Conservation (phyloP, 2,888 invertebrate genomes). For the Dermolepida albohirtum region DNA sequence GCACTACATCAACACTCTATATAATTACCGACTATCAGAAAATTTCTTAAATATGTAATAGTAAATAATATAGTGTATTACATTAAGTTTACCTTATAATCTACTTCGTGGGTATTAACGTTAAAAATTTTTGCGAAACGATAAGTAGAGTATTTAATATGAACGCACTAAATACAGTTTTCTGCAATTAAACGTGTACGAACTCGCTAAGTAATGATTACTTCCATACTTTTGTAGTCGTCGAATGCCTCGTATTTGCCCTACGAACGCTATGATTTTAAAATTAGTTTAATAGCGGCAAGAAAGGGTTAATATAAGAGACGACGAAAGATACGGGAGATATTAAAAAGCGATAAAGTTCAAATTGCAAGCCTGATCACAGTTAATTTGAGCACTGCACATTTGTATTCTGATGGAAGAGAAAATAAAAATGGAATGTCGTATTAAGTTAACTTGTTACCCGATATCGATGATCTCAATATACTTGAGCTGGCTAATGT, state of each 20-base stretch:
- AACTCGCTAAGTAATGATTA: slow-evolving; percentile 41
- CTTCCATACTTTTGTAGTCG: slow-evolving; percentile 39
- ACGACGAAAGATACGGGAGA: slow-evolving; percentile 48
- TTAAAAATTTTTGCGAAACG: slow-evolving; percentile 36
- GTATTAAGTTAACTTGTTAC: too few species aligned
- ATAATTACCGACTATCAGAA: slow-evolving; percentile 33
- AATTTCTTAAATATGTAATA: slow-evolving; percentile 30
- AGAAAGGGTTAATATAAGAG: slow-evolving; percentile 47
- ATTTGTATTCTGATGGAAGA: slow-evolving; percentile 51
- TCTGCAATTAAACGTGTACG: slow-evolving; percentile 42
- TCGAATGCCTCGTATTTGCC: slow-evolving; percentile 47
- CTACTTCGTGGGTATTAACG: slow-evolving; percentile 10
- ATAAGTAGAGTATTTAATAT: slow-evolving; percentile 44
- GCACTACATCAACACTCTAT: not conserved
- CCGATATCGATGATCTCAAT: too few species aligned
- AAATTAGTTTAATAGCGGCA: slow-evolving; percentile 54
- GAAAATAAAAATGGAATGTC: slow-evolving; percentile 40
- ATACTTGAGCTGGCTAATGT: not conserved
- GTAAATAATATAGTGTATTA: slow-evolving; percentile 29
- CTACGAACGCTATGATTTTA: slow-evolving; percentile 51
- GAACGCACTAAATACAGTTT: slow-evolving; percentile 40
- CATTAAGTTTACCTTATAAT: slow-evolving; percentile 25
- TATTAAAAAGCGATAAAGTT: slow-evolving; percentile 54
- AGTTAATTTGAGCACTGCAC: slow-evolving; percentile 54
- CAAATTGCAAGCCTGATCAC: slow-evolving; percentile 51